phyloP scores from a whole-genome alignment of 1,140 invertebrate species.

The Glossosoma conforme region DNA sequence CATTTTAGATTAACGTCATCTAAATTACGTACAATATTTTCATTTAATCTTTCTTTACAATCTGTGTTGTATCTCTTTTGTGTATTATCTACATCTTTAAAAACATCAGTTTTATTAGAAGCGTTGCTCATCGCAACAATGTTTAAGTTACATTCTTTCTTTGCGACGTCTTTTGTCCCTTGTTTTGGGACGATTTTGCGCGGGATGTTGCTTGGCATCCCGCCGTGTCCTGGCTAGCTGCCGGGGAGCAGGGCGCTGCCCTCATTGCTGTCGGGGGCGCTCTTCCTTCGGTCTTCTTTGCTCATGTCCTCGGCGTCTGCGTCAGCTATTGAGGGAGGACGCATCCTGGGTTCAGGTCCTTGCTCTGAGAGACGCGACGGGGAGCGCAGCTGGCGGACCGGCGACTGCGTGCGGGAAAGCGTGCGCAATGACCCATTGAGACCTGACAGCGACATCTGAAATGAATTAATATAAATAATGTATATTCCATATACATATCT shows the following conservation, averaged over 20 bases:
- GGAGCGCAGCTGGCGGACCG: not conserved
- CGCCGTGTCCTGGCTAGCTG: constrained; percentile 1
- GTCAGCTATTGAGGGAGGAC: not conserved
- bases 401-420: constrained; percentile 16
- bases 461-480: not conserved
- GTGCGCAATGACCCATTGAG: constrained; percentile 20
- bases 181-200: too few relatives aligned
- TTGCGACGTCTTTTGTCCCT: too few relatives aligned
- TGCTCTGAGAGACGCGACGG: not conserved
- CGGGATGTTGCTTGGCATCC: too few relatives aligned
- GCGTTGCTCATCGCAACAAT: too few relatives aligned
- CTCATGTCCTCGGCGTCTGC: not conserved
- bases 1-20: too few relatives aligned
- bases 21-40: too few relatives aligned
- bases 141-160: too few relatives aligned
- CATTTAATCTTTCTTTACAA: too few relatives aligned
- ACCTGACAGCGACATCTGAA: constrained; percentile 21
- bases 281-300: not conserved
- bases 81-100: too few relatives aligned
- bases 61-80: too few relatives aligned
- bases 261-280: not conserved
- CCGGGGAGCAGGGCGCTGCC: constrained; percentile 11
- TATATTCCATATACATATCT: not conserved
- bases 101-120: too few relatives aligned
- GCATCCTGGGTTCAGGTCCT: constrained; percentile 7